These are phyloP conservation scores for Leucophenga maculata DNA, from an alignment of 2,888 invertebrate species.

Conservation along the genomic window DNA sequence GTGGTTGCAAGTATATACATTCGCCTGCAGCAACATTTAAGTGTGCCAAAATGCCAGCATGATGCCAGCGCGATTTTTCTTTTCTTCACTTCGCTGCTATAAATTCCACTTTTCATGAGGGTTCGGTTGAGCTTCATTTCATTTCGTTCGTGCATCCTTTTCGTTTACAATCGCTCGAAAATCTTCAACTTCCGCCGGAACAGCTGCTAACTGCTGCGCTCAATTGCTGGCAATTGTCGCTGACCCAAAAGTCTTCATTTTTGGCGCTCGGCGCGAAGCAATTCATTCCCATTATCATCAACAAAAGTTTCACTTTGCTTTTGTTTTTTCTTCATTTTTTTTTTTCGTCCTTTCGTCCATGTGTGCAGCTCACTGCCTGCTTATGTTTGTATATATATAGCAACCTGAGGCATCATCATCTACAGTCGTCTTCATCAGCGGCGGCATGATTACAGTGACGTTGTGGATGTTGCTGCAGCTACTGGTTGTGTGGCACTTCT, in stretches of 20 bases:
- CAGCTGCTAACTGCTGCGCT: conserved; percentile 54
- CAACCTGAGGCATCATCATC: conserved; percentile 40
- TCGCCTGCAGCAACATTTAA: conserved; percentile 25
- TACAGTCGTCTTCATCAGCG: conserved; percentile 28
- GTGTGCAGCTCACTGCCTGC: neutral
- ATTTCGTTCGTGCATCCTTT: neutral
- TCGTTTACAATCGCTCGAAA: conserved; percentile 22
- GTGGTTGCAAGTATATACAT: conserved; percentile 22
- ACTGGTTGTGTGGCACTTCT: conserved; percentile 49
- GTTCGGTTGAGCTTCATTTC: neutral
- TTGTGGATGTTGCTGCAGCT: neutral
- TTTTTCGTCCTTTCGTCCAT: conserved; percentile 26
- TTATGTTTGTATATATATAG: neutral
- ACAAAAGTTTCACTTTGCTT: conserved; percentile 47
- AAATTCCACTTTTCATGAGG: conserved; percentile 33
- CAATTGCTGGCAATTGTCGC: conserved; percentile 38
- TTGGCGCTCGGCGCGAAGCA: conserved; percentile 36
- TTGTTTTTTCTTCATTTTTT: conserved; percentile 27
- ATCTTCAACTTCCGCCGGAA: conserved; percentile 38
- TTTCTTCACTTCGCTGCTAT: conserved; percentile 37
- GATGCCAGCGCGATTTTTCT: conserved; percentile 31
- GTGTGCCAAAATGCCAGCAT: conserved; percentile 11
- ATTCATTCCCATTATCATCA: conserved; percentile 67
- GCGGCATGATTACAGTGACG: neutral
- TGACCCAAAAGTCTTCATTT: conserved; percentile 38